Evolutionary conservation across 2,888 invertebrate species (phyloP).

Genomic region (Drosophila ezoana): DNA sequence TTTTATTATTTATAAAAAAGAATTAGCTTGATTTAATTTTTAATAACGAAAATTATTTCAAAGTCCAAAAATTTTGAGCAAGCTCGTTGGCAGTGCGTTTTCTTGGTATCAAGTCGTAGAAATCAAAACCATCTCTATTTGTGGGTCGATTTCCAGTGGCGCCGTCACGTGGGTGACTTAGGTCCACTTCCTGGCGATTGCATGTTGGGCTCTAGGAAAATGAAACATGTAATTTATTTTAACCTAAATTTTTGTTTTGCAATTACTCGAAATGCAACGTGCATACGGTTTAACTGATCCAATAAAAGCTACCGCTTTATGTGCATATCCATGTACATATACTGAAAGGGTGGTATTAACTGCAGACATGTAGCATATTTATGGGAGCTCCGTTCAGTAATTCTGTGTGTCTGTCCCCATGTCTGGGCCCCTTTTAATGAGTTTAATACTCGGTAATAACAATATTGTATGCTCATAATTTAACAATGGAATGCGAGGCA

Average conservation of each 20-base stretch:
- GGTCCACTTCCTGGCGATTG: slow-evolving; percentile 37
- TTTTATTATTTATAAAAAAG: too few relatives aligned
- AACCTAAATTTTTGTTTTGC: slow-evolving; percentile 65
- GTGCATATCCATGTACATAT: slow-evolving; percentile 3
- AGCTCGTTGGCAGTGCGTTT: too few relatives aligned
- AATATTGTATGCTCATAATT: slow-evolving; percentile 39
- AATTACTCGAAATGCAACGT: slow-evolving; percentile 33
- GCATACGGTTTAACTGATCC: slow-evolving; percentile 30
- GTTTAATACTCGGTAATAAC: slow-evolving; percentile 40
- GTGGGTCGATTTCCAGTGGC: slow-evolving; percentile 8
- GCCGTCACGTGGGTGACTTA: slow-evolving; percentile 24
- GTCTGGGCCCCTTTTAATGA: slow-evolving; percentile 39
- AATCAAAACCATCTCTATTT: slow-evolving; percentile 6
- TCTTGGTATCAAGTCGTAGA: background rate
- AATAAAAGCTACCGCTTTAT: slow-evolving; percentile 7
- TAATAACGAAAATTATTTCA: too few relatives aligned
- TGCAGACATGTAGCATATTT: slow-evolving; percentile 10
- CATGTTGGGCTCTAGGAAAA: slow-evolving; percentile 35
- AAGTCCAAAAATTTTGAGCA: too few relatives aligned
- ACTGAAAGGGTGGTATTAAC: background rate
- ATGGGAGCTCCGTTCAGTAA: slow-evolving; percentile 8
- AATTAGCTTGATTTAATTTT: too few relatives aligned
- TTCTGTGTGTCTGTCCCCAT: slow-evolving; percentile 4
- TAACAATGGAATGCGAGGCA: slow-evolving; percentile 24
- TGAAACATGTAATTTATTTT: slow-evolving; percentile 73